A percentile compares a stretch with the other conserved stretches of the same genome.
phyloP scores from a whole-genome alignment of 2,888 invertebrate genomes.

The Caenorhabditis sp. region DNA sequence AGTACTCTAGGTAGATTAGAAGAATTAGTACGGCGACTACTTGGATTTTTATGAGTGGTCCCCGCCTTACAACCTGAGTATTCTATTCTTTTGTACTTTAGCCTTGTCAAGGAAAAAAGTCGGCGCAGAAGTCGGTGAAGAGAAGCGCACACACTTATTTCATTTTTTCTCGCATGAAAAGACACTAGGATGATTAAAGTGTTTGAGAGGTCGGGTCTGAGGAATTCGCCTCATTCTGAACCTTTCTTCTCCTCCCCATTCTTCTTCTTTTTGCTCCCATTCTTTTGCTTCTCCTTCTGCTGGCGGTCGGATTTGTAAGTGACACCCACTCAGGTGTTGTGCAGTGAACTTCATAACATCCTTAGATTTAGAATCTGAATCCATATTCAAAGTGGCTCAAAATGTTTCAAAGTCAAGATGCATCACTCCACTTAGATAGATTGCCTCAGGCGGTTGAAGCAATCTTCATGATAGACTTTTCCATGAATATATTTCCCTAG shows the following conservation, averaged over 20 bases:
- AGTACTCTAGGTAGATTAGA: background rate
- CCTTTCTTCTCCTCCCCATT: background rate
- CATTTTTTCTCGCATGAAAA: conserved; percentile 35
- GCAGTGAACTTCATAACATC: conserved; percentile 9
- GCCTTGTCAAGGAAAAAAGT: conserved; percentile 19
- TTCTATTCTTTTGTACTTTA: conserved; percentile 42
- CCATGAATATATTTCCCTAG: too few relatives aligned
- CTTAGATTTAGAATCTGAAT: background rate
- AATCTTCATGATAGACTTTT: conserved; percentile 83
- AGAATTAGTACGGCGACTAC: background rate
- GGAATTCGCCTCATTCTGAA: conserved; percentile 1
- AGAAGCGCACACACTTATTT: conserved; percentile 20
- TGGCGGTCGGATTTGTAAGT: background rate
- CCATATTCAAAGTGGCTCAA: background rate
- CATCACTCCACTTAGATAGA: conserved; percentile 9
- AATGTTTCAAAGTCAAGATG: conserved; percentile 38
- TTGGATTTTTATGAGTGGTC: conserved; percentile 1
- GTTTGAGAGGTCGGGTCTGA: conserved; percentile 37
- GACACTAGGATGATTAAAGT: conserved; percentile 40
- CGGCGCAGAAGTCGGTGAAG: conserved; percentile 20
- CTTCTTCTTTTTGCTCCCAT: conserved; percentile 11
- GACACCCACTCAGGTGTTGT: background rate
- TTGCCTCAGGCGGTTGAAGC: conserved; percentile 44
- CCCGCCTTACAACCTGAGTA: background rate
- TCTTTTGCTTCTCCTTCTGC: background rate